Evolutionary conservation across 2,797 vertebrate species (phyloP).

Genomic region (Coccyzus lansbergi): DNA sequence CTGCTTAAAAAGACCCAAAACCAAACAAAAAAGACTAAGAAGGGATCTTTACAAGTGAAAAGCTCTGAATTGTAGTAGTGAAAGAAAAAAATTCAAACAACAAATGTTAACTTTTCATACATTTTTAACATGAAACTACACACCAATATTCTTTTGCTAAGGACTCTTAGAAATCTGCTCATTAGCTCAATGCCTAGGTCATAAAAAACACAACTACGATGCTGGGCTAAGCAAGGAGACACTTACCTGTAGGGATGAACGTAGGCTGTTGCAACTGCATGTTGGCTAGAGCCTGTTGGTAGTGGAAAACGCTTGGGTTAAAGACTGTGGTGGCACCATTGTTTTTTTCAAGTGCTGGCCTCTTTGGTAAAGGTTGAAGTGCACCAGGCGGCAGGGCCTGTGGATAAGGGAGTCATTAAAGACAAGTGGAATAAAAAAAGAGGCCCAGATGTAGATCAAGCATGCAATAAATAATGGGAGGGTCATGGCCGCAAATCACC

Average conservation of each 20-base stretch:
- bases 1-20: neutral
- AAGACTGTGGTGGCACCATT: constrained; percentile 90
- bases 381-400: constrained; percentile 89
- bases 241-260: constrained; percentile 93
- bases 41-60: constrained; percentile 2
- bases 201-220: neutral
- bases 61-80: neutral
- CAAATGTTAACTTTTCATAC: neutral
- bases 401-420: constrained; percentile 57
- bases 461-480: constrained; percentile 18
- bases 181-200: neutral
- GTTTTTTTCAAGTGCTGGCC: constrained; percentile 92
- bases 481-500: constrained; percentile 45
- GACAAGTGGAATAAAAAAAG: constrained; percentile 26
- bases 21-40: neutral
- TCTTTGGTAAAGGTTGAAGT: constrained; percentile 94
- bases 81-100: neutral
- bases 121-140: neutral
- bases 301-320: constrained; percentile 96
- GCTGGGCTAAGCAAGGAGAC: neutral
- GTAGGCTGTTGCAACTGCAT: constrained; percentile 91
- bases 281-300: constrained; percentile 96
- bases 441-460: constrained; percentile 19
- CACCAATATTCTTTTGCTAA: neutral
- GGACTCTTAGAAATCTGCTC: neutral